These are phyloP conservation scores for Mythimna ferrago DNA, from an alignment of 2,888 invertebrate genomes.

Conservation along the genomic window DNA sequence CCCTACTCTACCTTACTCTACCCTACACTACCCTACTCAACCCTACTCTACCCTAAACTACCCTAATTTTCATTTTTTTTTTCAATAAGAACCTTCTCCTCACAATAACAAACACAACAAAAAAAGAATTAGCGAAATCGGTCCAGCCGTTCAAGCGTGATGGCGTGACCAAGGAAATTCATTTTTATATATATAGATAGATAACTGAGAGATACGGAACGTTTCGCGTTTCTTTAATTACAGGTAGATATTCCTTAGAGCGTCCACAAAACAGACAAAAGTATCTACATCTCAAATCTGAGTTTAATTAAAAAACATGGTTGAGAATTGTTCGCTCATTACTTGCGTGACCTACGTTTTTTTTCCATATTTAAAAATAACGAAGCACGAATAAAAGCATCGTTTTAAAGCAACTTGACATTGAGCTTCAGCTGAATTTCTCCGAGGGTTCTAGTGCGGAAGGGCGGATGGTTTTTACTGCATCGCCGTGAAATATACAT, in stretches of 20 bases:
- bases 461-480: constrained; percentile 9
- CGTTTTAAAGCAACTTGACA: constrained; percentile 37
- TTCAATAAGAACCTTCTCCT: too few species aligned
- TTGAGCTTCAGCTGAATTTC: constrained; percentile 24
- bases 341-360: constrained; percentile 10
- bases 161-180: too few species aligned
- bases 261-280: constrained; percentile 26
- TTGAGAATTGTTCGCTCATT: constrained; percentile 23
- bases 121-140: too few species aligned
- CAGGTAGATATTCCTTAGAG: constrained; percentile 31
- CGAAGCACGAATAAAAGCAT: constrained; percentile 21
- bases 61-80: too few species aligned
- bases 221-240: constrained; percentile 33
- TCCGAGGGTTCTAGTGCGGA: not conserved
- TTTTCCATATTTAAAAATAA: constrained; percentile 14
- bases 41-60: too few species aligned
- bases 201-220: constrained; percentile 38
- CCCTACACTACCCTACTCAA: too few species aligned
- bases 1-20: too few species aligned
- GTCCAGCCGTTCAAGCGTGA: too few species aligned
- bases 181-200: too few species aligned
- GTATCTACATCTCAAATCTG: constrained; percentile 44
- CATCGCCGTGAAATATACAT: constrained; percentile 15
- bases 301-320: constrained; percentile 54
- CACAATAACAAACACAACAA: too few species aligned